phyloP scores from a whole-genome alignment of 2,888 invertebrate genomes.

The Drosophila bunnanda region DNA sequence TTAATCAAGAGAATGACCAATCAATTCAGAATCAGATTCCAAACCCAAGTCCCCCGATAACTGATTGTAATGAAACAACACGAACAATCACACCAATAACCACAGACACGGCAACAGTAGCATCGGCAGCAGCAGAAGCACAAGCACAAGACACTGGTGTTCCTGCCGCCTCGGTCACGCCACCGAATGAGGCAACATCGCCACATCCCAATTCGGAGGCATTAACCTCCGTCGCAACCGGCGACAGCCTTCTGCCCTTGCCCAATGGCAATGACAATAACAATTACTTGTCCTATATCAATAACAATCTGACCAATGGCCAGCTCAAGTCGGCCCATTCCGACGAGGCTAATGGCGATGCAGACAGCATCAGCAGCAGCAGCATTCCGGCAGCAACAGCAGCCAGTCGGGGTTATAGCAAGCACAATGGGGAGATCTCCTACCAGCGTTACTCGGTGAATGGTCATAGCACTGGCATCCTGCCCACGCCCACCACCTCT shows the following conservation, averaged over 20 bases:
- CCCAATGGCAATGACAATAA: constrained; percentile 57
- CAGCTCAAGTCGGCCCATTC: constrained; percentile 24
- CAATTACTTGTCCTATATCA: constrained; percentile 69
- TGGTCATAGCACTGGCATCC: constrained; percentile 68
- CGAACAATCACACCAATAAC: constrained; percentile 62
- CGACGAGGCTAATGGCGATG: constrained; percentile 50
- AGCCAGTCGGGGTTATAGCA: constrained; percentile 47
- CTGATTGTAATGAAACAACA: constrained; percentile 70
- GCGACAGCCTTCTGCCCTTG: constrained; percentile 37
- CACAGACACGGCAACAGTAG: constrained; percentile 61
- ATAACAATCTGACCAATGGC: constrained; percentile 64
- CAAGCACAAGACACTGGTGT: constrained; percentile 27
- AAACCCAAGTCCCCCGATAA: constrained; percentile 37
- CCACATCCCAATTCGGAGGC: constrained; percentile 19
- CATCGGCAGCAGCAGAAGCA: constrained; percentile 49
- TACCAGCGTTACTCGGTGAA: constrained; percentile 43
- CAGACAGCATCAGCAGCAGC: constrained; percentile 44
- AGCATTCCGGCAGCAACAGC: constrained; percentile 30
- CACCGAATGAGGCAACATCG: constrained; percentile 54
- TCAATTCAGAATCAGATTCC: constrained; percentile 48
- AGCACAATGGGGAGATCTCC: constrained; percentile 60
- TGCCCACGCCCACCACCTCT: constrained; percentile 66
- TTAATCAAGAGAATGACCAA: constrained; percentile 55
- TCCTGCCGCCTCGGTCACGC: constrained; percentile 44
- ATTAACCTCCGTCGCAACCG: background rate